phyloP scores from a whole-genome alignment of 2,888 invertebrate genomes.

The Hecatera dysodea region DNA sequence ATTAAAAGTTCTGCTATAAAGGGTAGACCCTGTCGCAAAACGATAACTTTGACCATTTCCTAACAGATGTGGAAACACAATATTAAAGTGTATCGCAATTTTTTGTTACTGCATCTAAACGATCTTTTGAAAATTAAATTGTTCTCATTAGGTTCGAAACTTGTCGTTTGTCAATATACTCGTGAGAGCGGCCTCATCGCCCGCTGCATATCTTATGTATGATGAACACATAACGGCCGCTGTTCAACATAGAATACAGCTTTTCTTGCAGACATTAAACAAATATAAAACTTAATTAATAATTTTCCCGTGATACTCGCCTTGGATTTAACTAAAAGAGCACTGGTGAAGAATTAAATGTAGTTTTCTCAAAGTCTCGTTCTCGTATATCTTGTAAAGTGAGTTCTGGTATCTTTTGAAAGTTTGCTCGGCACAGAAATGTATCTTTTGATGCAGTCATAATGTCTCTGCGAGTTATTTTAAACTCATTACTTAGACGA shows the following conservation, averaged over 20 bases:
- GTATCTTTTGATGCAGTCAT: not conserved
- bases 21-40: too few species aligned
- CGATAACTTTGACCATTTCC: not conserved
- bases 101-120: not conserved
- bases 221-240: not conserved
- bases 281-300: not conserved
- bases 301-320: conserved; percentile 3
- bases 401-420: not conserved
- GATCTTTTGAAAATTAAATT: not conserved
- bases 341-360: not conserved
- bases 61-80: not conserved
- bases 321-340: not conserved
- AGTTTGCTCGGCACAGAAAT: conserved; percentile 11
- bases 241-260: not conserved
- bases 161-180: not conserved
- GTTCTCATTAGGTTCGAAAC: not conserved
- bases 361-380: not conserved
- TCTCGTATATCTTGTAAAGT: not conserved
- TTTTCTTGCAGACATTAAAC: not conserved
- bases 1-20: too few species aligned
- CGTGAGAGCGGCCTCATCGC: not conserved
- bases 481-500: conserved; percentile 12
- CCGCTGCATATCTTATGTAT: not conserved
- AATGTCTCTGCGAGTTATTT: conserved; percentile 4
- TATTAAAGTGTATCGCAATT: not conserved